Evolutionary conservation across 2,113 vertebrate genomes (phyloP).

Genomic region (Dromiciops gliroides): DNA sequence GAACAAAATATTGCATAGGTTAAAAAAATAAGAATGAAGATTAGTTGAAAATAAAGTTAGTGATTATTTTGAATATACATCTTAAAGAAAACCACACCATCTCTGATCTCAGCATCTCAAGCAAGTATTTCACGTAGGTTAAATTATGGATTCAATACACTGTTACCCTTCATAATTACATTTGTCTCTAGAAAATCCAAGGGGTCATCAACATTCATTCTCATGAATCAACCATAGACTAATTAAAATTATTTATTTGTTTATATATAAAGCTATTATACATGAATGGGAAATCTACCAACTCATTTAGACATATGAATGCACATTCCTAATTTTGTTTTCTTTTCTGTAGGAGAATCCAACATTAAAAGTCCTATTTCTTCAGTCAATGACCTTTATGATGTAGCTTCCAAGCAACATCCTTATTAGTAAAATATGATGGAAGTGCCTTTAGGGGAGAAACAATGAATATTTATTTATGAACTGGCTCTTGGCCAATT

Average conservation of each 20-base stretch:
- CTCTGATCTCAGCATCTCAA: conserved; percentile 21
- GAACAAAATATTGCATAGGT: not conserved
- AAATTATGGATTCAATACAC: conserved; percentile 5
- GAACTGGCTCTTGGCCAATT: conserved; percentile 56
- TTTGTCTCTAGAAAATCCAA: conserved; percentile 24
- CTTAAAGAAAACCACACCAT: conserved; percentile 32
- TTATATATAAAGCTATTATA: conserved; percentile 44
- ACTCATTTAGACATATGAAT: conserved; percentile 44
- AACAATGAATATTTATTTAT: conserved; percentile 78
- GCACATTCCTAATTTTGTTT: conserved; percentile 18
- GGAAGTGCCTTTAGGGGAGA: conserved; percentile 58
- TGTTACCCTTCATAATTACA: conserved; percentile 44
- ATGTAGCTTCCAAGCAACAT: conserved; percentile 35
- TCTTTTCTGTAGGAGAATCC: conserved; percentile 34
- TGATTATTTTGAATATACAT: conserved; percentile 8
- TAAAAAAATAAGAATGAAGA: not conserved
- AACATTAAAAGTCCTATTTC: conserved; percentile 46
- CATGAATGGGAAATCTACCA: not conserved
- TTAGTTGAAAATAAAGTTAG: not conserved
- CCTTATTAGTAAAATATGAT: conserved; percentile 69
- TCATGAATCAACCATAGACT: conserved; percentile 12
- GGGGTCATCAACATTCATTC: conserved; percentile 38
- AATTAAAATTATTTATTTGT: conserved; percentile 68
- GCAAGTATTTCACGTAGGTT: not conserved
- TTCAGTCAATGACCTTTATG: conserved; percentile 48